Conservation (phyloP, 2,888 invertebrate genomes). For the Parochlus steinenii region DNA sequence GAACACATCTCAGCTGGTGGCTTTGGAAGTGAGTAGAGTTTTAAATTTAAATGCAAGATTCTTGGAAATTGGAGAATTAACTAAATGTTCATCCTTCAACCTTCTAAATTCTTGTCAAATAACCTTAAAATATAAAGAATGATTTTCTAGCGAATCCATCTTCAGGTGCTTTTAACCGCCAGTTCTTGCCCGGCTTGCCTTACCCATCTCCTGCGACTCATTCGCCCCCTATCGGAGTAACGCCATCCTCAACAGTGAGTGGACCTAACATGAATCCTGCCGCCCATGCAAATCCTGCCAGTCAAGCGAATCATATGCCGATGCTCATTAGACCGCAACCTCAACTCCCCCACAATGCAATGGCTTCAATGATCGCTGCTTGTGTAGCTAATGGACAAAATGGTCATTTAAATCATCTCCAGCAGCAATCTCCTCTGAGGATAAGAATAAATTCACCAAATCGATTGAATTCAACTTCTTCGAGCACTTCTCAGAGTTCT, state of each 20-base stretch:
- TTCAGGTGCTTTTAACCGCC: slow-evolving; percentile 25
- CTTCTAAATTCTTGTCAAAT: too few species aligned
- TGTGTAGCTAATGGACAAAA: slow-evolving; percentile 6
- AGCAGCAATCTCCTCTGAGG: slow-evolving; percentile 20
- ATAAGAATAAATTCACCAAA: slow-evolving; percentile 30
- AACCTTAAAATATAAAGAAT: too few species aligned
- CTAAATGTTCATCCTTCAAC: too few species aligned
- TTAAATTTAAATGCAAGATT: background rate
- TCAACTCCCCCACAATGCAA: slow-evolving; percentile 19
- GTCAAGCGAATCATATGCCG: too few species aligned
- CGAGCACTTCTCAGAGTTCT: slow-evolving; percentile 7
- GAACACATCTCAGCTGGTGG: slow-evolving; percentile 9
- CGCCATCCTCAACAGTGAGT: slow-evolving; percentile 5
- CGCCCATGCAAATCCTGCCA: slow-evolving; percentile 15
- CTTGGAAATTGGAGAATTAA: too few species aligned
- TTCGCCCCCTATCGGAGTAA: slow-evolving; percentile 16
- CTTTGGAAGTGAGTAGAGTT: slow-evolving; percentile 9
- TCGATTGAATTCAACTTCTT: slow-evolving; percentile 24
- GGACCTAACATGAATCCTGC: slow-evolving; percentile 1
- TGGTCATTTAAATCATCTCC: slow-evolving; percentile 10
- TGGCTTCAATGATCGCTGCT: slow-evolving; percentile 5
- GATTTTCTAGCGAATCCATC: background rate
- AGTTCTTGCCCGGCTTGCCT: slow-evolving; percentile 30
- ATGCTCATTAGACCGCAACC: slow-evolving; percentile 22
- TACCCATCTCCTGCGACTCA: slow-evolving; percentile 17